phyloP scores from a whole-genome alignment of 2,113 vertebrate species.

The Spea multiplicata region DNA sequence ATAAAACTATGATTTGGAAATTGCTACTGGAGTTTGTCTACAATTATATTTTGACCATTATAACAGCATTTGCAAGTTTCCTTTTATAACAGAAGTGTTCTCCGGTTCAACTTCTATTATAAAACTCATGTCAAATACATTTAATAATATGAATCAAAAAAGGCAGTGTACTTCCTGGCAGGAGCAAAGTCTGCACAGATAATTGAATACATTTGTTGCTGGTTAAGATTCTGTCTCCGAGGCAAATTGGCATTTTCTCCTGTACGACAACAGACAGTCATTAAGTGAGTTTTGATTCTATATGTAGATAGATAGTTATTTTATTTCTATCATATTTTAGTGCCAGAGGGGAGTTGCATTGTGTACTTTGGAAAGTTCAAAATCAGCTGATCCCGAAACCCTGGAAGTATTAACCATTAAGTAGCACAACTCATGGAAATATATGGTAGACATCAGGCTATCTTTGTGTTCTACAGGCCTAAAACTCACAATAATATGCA shows the following conservation, averaged over 20 bases:
- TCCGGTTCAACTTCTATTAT: constrained; percentile 26
- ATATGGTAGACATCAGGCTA: no score
- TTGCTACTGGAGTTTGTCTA: not conserved
- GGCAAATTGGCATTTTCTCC: constrained; percentile 34
- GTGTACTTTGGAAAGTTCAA: not conserved
- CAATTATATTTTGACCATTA: not conserved
- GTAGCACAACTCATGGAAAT: not conserved
- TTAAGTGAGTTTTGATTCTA: constrained; percentile 45
- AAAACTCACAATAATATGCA: no score
- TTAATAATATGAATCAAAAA: constrained; percentile 44
- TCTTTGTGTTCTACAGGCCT: no score
- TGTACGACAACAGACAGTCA: constrained; percentile 42
- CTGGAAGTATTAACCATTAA: not conserved
- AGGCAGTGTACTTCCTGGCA: constrained; percentile 40
- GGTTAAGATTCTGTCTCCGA: constrained; percentile 41
- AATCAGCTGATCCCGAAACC: not conserved
- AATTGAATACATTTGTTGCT: constrained; percentile 49
- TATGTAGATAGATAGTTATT: constrained; percentile 39
- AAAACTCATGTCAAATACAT: constrained; percentile 41
- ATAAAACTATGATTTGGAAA: not conserved
- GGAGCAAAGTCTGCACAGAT: constrained; percentile 40
- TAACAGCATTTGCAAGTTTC: constrained; percentile 2
- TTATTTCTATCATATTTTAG: constrained; percentile 16
- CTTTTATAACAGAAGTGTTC: constrained; percentile 13
- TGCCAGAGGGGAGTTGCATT: not conserved